phyloP scores from a whole-genome alignment of 64 coral and sea anemone genomes.

The Actinia equina region DNA sequence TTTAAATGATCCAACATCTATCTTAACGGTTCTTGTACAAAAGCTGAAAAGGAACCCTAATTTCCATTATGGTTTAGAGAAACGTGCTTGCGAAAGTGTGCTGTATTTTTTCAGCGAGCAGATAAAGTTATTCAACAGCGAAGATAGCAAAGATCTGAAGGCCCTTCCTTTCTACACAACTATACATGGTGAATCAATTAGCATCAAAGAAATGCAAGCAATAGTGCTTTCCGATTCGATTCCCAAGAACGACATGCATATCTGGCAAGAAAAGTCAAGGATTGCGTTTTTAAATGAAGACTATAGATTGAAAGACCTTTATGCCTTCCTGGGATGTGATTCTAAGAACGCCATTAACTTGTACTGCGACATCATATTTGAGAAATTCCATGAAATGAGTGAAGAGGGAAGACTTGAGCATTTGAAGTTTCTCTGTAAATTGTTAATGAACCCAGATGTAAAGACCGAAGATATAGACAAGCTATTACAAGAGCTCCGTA shows the following conservation, averaged over 20 bases:
- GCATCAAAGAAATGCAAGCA: background rate
- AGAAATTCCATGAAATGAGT: slow-evolving; percentile 10
- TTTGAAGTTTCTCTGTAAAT: background rate
- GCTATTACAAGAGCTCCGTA: background rate
- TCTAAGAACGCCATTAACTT: slow-evolving; percentile 7
- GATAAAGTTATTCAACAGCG: background rate
- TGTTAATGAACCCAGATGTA: background rate
- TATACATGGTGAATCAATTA: background rate
- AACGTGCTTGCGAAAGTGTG: background rate
- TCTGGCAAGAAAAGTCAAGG: background rate
- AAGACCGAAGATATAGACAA: background rate
- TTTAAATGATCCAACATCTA: background rate
- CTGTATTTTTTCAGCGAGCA: slow-evolving; percentile 19
- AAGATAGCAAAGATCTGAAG: background rate
- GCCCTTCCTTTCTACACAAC: slow-evolving; percentile 31
- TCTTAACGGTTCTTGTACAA: background rate
- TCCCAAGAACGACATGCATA: slow-evolving; percentile 26
- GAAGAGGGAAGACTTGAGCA: background rate
- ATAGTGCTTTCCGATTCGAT: background rate
- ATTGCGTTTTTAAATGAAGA: background rate
- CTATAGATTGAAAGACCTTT: background rate
- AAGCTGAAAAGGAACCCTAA: background rate
- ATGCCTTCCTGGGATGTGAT: background rate
- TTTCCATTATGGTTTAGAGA: background rate
- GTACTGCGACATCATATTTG: slow-evolving; percentile 17